Percentiles rank a stretch among this genome's conserved stretches.
Evolutionary conservation across 2,888 invertebrate species (phyloP).

Genomic region (Sinodicranocentrus sp.): DNA sequence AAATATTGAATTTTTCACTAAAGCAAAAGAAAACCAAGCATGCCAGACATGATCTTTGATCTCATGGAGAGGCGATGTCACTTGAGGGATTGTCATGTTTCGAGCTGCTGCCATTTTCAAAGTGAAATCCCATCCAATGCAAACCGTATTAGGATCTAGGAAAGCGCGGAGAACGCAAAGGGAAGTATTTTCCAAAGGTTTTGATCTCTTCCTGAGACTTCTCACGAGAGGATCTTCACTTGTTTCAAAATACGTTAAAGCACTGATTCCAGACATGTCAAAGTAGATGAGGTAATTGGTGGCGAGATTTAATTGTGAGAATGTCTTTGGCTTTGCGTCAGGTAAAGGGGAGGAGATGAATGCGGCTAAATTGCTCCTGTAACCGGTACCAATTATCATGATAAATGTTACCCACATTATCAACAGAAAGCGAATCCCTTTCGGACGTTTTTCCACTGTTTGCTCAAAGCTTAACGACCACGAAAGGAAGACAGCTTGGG

Average conservation of each 20-base stretch:
- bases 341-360: constrained; percentile 62
- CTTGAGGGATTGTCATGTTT: constrained; percentile 36
- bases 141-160: constrained; percentile 34
- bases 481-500: not conserved
- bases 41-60: constrained; percentile 19
- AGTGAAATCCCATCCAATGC: constrained; percentile 60
- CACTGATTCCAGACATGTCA: constrained; percentile 67
- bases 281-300: constrained; percentile 61
- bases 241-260: constrained; percentile 62
- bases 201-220: constrained; percentile 42
- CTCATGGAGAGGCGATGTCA: not conserved
- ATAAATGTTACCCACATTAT: constrained; percentile 65
- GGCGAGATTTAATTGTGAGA: constrained; percentile 42
- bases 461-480: constrained; percentile 44
- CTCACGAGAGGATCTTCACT: constrained; percentile 52
- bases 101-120: constrained; percentile 43
- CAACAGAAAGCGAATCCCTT: constrained; percentile 43
- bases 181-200: constrained; percentile 18
- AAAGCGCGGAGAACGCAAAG: constrained; percentile 59
- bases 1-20: constrained; percentile 58
- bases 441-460: constrained; percentile 38
- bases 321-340: constrained; percentile 60
- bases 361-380: constrained; percentile 69
- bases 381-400: constrained; percentile 68
- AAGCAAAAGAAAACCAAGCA: constrained; percentile 37